Conservation (phyloP, 2,888 invertebrate species). For the Drosophila sordidula region DNA sequence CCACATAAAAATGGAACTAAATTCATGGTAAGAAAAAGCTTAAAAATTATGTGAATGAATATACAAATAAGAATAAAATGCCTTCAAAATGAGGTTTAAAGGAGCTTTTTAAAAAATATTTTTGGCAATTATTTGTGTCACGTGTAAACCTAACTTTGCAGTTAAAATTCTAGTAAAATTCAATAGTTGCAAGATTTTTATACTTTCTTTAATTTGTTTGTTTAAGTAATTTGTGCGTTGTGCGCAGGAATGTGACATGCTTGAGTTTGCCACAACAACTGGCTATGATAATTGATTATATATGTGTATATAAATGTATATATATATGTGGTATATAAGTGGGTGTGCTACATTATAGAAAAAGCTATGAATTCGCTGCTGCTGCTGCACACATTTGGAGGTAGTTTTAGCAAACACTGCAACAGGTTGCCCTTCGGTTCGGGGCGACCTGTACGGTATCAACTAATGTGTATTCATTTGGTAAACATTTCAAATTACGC, state of each 20-base stretch:
- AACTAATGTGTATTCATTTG: constrained; percentile 74
- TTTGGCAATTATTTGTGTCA: constrained; percentile 3
- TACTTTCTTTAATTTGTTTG: constrained; percentile 1
- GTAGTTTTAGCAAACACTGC: constrained; percentile 62
- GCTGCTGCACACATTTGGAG: constrained; percentile 58
- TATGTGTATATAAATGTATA: constrained; percentile 8
- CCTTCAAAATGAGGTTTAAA: background rate
- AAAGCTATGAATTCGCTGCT: constrained; percentile 51
- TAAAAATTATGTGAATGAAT: background rate
- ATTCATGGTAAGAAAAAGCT: background rate
- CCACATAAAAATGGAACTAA: too few species aligned
- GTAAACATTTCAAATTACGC: constrained; percentile 78
- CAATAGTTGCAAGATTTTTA: constrained; percentile 10
- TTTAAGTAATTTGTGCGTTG: constrained; percentile 75
- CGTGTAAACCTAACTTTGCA: constrained; percentile 25
- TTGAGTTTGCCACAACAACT: constrained; percentile 53
- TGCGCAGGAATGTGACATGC: constrained; percentile 72
- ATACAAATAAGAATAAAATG: background rate
- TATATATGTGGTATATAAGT: constrained; percentile 21
- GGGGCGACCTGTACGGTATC: constrained; percentile 19
- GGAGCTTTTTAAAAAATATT: background rate
- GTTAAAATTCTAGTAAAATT: constrained; percentile 28
- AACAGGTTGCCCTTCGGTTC: constrained; percentile 13
- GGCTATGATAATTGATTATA: constrained; percentile 29
- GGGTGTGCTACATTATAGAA: constrained; percentile 27